Evolutionary conservation across 2,888 invertebrate genomes (phyloP).

Genomic region (Lithophane socia): DNA sequence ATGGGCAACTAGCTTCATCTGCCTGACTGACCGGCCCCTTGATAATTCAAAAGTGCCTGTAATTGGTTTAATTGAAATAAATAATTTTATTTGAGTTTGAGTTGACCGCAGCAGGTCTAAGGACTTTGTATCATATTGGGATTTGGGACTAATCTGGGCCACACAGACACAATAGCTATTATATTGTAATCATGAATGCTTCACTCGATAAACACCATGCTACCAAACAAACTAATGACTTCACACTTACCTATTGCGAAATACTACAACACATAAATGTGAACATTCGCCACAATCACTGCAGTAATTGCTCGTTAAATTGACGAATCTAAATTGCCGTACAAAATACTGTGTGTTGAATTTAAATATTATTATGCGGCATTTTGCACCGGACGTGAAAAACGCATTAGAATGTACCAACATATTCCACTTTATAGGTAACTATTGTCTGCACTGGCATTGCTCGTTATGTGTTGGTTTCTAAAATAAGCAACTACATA

Average conservation of each 20-base stretch:
- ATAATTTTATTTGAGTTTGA: no score
- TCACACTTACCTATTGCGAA: conserved; percentile 39
- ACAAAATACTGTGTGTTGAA: conserved; percentile 42
- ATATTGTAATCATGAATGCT: conserved; percentile 15
- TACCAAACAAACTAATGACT: conserved; percentile 32
- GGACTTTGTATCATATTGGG: background rate
- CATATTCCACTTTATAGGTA: conserved; percentile 20
- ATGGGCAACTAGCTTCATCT: background rate
- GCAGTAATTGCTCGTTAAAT: conserved; percentile 59
- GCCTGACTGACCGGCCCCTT: background rate
- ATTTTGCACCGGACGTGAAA: conserved; percentile 60
- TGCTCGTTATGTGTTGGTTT: conserved; percentile 17
- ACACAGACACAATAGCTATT: conserved; percentile 20
- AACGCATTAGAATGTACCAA: conserved; percentile 44
- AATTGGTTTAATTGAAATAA: no score
- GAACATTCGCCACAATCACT: conserved; percentile 38
- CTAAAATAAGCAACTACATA: background rate
- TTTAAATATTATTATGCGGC: conserved; percentile 52
- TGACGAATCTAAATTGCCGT: conserved; percentile 54
- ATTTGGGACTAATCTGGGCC: background rate
- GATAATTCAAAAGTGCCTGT: background rate
- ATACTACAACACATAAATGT: conserved; percentile 24
- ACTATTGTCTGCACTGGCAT: conserved; percentile 24
- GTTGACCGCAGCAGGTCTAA: no score
- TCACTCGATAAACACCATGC: conserved; percentile 29